Evolutionary conservation across 2,113 vertebrate genomes (phyloP), one percentile per base, ranked within the genome.

Genomic region (Calypte anna): DNA sequence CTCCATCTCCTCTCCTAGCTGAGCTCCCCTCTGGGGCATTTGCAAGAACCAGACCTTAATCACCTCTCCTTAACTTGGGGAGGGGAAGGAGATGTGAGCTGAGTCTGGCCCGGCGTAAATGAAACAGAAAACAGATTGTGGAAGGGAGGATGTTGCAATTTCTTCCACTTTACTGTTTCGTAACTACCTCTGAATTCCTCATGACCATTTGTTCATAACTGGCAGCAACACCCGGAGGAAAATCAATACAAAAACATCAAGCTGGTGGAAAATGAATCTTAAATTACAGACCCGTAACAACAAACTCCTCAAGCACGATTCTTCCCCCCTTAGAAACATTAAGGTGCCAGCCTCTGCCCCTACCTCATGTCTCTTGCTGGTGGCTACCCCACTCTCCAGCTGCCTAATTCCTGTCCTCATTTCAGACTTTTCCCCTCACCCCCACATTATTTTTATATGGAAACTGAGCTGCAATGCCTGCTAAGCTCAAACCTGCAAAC

Each of bases 1-100:
- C 31, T 63, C 7, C 2, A 23, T 15, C 25, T 30, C 24, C 18
- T n/a, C n/a, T 6, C 36, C 0, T 3, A 59, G 38, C 4, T 10
- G 23, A 55, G 17, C 22, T 22, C 46, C 67, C 17, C 19, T 38
- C 30, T 9, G 31, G 9, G 46, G 24, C 55, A 19, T 44, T 25
- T 11, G 48, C 57, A 30, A 48, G 61, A 55, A 25, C 2, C 3
- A 7, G 44, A 80, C 43, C 36, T 54, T 27, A 3, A 27, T 13
- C 63, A 14, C 9, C 43, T 43, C 63, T 24, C 19, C 46, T 20
- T 48, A 19, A 48, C 19, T 20, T 48, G 46, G 46, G 46, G 18
- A 50, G 33, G 12, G 40, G 14, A 11, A 15, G 44, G 59, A 63
- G 59, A 31, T 9, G 4, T 3, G 57, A 80, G 72, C 72, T 27